Evolutionary conservation across 2,888 invertebrate species (phyloP), one percentile per base, ranked within the genome.

Genomic region (Smittia sp.): DNA sequence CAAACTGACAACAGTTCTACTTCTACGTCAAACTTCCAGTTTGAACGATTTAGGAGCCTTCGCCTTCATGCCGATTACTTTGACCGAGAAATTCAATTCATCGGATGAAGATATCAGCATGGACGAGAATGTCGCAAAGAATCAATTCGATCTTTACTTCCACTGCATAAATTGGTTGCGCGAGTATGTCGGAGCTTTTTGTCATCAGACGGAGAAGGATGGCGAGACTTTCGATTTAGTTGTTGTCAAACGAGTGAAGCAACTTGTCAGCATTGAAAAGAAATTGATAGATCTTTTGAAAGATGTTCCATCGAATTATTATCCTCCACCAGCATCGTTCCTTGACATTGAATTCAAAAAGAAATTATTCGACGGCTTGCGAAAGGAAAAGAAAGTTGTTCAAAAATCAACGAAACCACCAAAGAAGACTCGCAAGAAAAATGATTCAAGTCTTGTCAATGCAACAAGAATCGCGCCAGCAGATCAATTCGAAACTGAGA

Each of bases 141-240:
- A 54, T 1, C 58, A 38, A 15, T 62, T 72, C 7, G 72, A 72
- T 38, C 24, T 72, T 13, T 72, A 72, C 15, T 72, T 72, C 15
- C 72, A 72, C 18, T 52, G 52, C 22, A 20, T 25, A 1, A 72
- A 72, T 39, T 72, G 72, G 72, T 22, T 72, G 1, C 32, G 72
- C 1, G 72, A 72, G 32, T 15, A 54, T 24, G 58, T 72, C 32
- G 58, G 62, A 20, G 39, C 38, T 25, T 72, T 38, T 62, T 22
- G 41, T 6, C 52, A 69, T 20, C 41, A 9, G 20, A 22, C 58
- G 1, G 15, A 24, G 20, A 54, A 72, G 1, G 27, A 52, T 62
- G 38, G 58, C 1, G 27, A 52, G 32, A 22, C 39, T 1, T 20
- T 72, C n/a, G 18, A n/a, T 3, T 13, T 32, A 24, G 1, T 20